Base-by-base conservation (phyloP, 2,113 vertebrate species). In the Jacana jacana region DNA sequence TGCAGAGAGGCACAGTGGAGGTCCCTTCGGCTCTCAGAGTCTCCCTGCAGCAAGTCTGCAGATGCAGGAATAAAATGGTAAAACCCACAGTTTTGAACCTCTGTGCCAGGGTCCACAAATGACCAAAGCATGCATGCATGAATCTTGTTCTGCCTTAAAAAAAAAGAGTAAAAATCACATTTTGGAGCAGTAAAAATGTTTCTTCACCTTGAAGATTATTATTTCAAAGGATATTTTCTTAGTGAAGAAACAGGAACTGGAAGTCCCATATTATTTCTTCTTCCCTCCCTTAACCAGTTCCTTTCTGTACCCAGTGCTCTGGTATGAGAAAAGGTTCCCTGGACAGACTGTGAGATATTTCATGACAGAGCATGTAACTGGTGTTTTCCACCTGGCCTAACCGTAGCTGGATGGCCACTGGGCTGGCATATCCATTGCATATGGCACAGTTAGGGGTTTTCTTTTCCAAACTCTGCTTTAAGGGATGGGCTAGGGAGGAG, bases 191-290 rank as follows among this genome's bases (percentile, higher is more conserved):
- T 66, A 76, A 92, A 75, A 76, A 66, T 51, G 28, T 81, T 78
- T 91, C 72, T 85, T 64, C 33, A 77, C 33, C n/a, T 44, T 87
- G 46, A 89, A 75, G 55, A n/a, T 78, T 91, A 55, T 91, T 89
- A 83, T 78, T 97, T 92, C 73, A 89, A 75, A 86, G 31, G 46
- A 8, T 89, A 61, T 89, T 91, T 94, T 91, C 69, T 81, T 61
- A 93, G 69, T 52, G 35, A 46, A 52, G 77, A 72, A 91, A 94
- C 91, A 89, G 64, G 61, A 93, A 63, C 46, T 87, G 70, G 71
- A 95, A 96, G 84, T 78, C 69, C 73, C 31, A 13, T 90, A 88
- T 84, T 87, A 76, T 91, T 87, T 84, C 84, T 89, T 44, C 54
- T 73, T 86, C 7, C 12, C 20, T 96, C 51, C 27, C 37, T 84